Evolutionary conservation across 2,113 vertebrate species (phyloP).

Genomic region (Phodopus roborovskii): DNA sequence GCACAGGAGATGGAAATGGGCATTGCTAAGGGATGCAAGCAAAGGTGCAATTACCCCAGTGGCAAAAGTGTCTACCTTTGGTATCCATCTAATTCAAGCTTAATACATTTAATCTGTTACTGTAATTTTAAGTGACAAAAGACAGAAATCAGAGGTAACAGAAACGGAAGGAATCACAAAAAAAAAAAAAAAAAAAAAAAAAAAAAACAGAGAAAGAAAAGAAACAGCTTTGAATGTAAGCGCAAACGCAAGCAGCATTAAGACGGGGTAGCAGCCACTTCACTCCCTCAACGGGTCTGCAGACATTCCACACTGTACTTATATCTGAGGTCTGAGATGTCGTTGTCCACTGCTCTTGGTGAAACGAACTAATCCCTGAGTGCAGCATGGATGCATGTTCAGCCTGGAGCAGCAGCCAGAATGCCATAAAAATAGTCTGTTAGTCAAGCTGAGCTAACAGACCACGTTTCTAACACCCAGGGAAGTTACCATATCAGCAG

Average conservation of each 20-base stretch:
- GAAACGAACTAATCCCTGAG: neutral
- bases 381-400: accelerated
- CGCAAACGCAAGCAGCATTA: too few relatives aligned
- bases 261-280: too few relatives aligned
- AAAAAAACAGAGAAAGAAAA: neutral
- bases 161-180: neutral
- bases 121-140: slow-evolving; percentile 1
- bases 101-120: neutral
- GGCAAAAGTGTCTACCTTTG: neutral
- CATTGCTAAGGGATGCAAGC: neutral
- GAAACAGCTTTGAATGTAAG: neutral
- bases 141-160: neutral
- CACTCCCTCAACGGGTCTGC: accelerated
- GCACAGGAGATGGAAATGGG: neutral
- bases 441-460: neutral
- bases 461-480: neutral
- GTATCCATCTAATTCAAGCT: neutral
- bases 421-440: neutral
- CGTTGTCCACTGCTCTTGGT: neutral
- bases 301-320: accelerated
- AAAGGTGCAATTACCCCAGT: neutral
- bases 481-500: neutral
- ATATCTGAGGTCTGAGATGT: neutral
- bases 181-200: too few relatives aligned
- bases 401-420: neutral